phyloP scores from a whole-genome alignment of 2,888 invertebrate species.

The Kryphioiulus occultus region DNA sequence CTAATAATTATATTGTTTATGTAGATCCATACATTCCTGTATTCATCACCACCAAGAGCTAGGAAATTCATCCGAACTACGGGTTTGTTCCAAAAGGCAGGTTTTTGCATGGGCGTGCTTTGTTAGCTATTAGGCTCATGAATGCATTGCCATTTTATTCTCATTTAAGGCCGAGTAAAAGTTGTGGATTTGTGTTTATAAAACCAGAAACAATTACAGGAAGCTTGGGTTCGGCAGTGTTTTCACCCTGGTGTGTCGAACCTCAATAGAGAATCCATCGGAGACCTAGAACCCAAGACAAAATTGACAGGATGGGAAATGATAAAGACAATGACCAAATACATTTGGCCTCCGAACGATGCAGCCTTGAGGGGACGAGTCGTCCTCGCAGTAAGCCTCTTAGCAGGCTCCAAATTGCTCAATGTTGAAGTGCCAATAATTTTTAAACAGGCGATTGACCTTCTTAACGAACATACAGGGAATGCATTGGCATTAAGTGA shows the following conservation, averaged over 20 bases:
- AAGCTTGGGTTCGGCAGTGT: slow-evolving; percentile 72
- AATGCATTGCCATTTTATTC: slow-evolving; percentile 30
- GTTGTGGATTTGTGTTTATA: slow-evolving; percentile 31
- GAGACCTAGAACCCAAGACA: slow-evolving; percentile 62
- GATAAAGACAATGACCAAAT: slow-evolving; percentile 84
- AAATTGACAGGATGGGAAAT: slow-evolving; percentile 77
- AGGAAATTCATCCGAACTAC: neutral
- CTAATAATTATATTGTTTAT: neutral
- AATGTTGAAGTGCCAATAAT: slow-evolving; percentile 95
- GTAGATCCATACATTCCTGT: neutral
- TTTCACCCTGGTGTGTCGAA: slow-evolving; percentile 88
- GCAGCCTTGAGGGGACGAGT: slow-evolving; percentile 78
- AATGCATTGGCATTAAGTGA: slow-evolving; percentile 68
- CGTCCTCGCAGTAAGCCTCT: slow-evolving; percentile 78
- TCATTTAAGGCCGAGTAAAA: slow-evolving; percentile 26
- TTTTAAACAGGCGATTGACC: slow-evolving; percentile 92
- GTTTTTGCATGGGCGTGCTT: slow-evolving; percentile 1
- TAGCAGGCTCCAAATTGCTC: slow-evolving; percentile 83
- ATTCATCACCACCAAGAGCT: neutral
- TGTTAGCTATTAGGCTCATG: slow-evolving; percentile 15
- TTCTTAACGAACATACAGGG: slow-evolving; percentile 76
- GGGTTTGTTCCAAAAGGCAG: slow-evolving; percentile 30
- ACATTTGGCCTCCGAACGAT: slow-evolving; percentile 95
- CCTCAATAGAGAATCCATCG: slow-evolving; percentile 63
- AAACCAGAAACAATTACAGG: slow-evolving; percentile 45